Evolutionary conservation across 2,113 vertebrate species (phyloP).

Genomic region (Poecile atricapillus): DNA sequence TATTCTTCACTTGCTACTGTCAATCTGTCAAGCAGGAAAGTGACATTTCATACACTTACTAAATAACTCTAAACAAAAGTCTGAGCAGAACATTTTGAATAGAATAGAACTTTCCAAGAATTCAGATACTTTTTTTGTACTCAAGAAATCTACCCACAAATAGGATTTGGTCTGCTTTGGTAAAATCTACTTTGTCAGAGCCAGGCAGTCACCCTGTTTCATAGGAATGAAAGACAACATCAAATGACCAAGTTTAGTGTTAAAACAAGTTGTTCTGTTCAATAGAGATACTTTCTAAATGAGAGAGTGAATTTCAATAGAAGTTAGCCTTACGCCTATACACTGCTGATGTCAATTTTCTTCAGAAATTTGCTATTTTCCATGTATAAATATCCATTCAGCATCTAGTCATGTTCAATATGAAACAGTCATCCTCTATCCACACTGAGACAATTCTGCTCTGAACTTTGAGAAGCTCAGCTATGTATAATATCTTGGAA

Average conservation of each 20-base stretch:
- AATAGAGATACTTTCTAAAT: neutral
- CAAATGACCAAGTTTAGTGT: neutral
- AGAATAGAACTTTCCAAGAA: neutral
- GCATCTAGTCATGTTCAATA: neutral
- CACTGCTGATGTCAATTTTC: neutral
- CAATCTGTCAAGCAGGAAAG: neutral
- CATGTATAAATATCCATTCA: neutral
- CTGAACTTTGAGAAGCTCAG: neutral
- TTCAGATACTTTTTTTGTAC: neutral
- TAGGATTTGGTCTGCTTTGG: neutral
- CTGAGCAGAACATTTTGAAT: neutral
- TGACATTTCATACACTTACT: neutral
- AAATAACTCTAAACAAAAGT: neutral
- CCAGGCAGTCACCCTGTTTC: neutral
- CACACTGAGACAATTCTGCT: neutral
- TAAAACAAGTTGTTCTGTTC: neutral
- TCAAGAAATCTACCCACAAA: rapidly evolving
- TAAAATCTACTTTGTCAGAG: neutral
- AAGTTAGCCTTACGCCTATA: neutral
- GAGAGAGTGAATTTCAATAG: neutral
- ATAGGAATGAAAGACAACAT: neutral
- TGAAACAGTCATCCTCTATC: neutral
- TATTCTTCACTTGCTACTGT: neutral
- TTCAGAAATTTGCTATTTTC: neutral
- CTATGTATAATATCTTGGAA: neutral